phyloP scores from a whole-genome alignment of 2,888 invertebrate species.

The Digitonthophagus gazella region DNA sequence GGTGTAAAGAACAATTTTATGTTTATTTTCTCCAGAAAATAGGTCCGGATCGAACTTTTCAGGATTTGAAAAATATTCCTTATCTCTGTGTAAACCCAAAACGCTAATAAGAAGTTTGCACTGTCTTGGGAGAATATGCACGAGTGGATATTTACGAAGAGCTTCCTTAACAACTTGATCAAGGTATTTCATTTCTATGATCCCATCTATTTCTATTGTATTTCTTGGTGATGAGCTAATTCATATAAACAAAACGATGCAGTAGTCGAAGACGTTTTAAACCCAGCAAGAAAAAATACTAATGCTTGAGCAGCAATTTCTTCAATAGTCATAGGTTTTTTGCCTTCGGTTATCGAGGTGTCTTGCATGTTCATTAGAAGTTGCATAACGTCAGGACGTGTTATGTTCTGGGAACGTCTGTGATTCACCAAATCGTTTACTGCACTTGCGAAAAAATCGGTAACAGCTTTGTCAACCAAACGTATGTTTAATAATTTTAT shows the following conservation, averaged over 20 bases:
- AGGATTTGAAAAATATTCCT: slow-evolving; percentile 23
- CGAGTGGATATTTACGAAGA: slow-evolving; percentile 20
- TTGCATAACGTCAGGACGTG: too few species aligned
- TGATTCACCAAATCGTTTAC: slow-evolving; percentile 38
- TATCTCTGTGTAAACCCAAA: slow-evolving; percentile 20
- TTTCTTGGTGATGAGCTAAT: slow-evolving; percentile 44
- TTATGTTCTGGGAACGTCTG: slow-evolving; percentile 28
- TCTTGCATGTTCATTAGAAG: slow-evolving; percentile 38
- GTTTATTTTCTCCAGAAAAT: slow-evolving; percentile 21
- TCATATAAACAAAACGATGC: too few species aligned
- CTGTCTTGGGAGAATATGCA: slow-evolving; percentile 8
- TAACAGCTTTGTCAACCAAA: background rate
- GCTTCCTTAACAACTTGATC: slow-evolving; percentile 46
- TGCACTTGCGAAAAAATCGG: slow-evolving; percentile 18
- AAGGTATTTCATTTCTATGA: slow-evolving; percentile 52
- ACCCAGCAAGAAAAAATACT: slow-evolving; percentile 51
- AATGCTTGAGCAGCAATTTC: slow-evolving; percentile 43
- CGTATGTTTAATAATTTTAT: background rate
- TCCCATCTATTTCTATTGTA: slow-evolving; percentile 49
- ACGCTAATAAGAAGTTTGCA: slow-evolving; percentile 18
- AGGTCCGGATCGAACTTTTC: slow-evolving; percentile 20
- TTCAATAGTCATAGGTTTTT: slow-evolving; percentile 19
- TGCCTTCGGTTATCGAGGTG: slow-evolving; percentile 21
- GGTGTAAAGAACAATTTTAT: slow-evolving; percentile 5
- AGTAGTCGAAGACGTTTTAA: slow-evolving; percentile 50